Conservation (phyloP, 2,797 vertebrate species). For the Macropus fuliginosus region DNA sequence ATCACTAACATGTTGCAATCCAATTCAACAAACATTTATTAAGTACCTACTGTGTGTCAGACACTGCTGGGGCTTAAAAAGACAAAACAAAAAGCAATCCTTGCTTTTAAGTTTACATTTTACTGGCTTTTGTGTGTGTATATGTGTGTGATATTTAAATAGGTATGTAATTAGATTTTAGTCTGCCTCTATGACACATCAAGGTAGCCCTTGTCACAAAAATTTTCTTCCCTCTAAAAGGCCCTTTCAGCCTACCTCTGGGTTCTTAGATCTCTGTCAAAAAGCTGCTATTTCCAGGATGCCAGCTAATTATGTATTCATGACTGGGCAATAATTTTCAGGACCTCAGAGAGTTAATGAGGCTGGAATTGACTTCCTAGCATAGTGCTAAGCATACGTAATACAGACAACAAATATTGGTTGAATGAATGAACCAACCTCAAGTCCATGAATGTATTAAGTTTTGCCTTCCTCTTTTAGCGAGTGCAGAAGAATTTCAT, state of each 20-base stretch:
- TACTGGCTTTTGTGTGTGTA: background rate
- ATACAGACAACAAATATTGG: background rate
- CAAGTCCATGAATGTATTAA: background rate
- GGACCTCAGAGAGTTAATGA: background rate
- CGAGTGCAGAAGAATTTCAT: constrained; percentile 91
- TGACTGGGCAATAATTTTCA: background rate
- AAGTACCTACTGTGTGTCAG: background rate
- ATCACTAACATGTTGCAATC: background rate
- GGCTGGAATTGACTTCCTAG: background rate
- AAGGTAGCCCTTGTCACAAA: background rate
- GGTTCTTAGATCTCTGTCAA: background rate
- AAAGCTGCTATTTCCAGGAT: background rate
- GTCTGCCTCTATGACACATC: background rate
- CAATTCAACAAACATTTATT: background rate
- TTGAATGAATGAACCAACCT: background rate
- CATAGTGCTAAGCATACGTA: background rate
- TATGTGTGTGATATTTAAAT: background rate
- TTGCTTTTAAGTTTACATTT: background rate
- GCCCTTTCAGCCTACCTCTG: background rate
- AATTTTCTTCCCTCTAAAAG: background rate
- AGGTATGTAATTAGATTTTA: background rate
- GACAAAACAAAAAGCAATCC: background rate
- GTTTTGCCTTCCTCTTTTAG: constrained; percentile 81
- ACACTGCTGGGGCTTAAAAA: background rate
- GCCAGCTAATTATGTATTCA: background rate